phyloP scores from a whole-genome alignment of 2,113 vertebrate species.

The Malaclemys terrapin region DNA sequence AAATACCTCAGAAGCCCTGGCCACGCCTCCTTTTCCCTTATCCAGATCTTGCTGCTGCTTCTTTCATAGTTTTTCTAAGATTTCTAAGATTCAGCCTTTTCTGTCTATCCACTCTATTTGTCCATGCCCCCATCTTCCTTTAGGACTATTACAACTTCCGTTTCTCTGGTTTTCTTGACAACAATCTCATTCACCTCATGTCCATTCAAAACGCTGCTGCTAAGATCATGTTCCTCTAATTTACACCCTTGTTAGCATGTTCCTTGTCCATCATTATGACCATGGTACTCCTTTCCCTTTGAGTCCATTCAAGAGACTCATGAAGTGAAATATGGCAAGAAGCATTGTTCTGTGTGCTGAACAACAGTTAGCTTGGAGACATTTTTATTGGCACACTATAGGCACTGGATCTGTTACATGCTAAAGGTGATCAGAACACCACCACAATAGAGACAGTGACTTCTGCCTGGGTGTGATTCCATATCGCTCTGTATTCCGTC shows the following conservation, averaged over 20 bases:
- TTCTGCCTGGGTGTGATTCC: not conserved
- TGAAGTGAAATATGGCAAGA: not conserved
- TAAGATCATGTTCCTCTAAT: not conserved
- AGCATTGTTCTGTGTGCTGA: not conserved
- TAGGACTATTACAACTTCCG: not conserved
- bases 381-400: not conserved
- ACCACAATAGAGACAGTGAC: not conserved
- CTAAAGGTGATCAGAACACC: not conserved
- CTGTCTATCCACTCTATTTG: not conserved
- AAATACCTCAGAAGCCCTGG: not conserved
- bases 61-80: not conserved
- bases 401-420: not conserved
- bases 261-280: not conserved
- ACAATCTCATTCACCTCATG: not conserved
- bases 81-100: not conserved
- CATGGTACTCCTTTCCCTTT: not conserved
- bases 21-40: not conserved
- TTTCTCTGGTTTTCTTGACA: not conserved
- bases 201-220: not conserved
- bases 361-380: not conserved
- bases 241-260: not conserved
- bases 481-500: not conserved
- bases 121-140: not conserved
- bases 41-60: not conserved
- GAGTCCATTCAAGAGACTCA: not conserved